phyloP scores from a whole-genome alignment of 2,113 vertebrate species.

The Lophotis ruficrista region DNA sequence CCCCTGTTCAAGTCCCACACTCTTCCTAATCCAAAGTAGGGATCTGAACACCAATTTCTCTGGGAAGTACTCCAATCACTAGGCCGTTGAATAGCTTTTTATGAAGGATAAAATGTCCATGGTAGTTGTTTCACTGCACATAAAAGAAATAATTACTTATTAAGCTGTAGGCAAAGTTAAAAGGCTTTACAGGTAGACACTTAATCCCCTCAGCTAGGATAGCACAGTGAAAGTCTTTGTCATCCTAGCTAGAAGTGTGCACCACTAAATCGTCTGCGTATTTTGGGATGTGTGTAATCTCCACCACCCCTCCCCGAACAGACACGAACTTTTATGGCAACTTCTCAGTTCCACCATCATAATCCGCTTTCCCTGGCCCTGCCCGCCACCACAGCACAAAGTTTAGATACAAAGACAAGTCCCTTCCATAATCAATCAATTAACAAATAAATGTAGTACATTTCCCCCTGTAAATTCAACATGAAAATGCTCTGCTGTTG shows the following conservation, averaged over 20 bases:
- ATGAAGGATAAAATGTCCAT: background rate
- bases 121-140: background rate
- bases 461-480: background rate
- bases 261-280: background rate
- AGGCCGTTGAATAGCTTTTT: background rate
- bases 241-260: background rate
- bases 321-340: background rate
- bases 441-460: background rate
- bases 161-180: background rate
- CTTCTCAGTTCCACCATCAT: background rate
- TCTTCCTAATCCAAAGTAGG: background rate
- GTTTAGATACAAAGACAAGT: background rate
- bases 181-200: background rate
- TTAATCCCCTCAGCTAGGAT: background rate
- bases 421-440: background rate
- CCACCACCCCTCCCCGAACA: background rate
- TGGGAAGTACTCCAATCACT: background rate
- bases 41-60: background rate
- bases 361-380: background rate
- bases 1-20: background rate
- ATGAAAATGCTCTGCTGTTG: background rate
- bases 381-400: background rate
- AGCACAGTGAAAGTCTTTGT: background rate
- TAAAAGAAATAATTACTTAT: background rate
- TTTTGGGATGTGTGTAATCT: background rate